Base-by-base conservation (phyloP, 2,888 invertebrate genomes). In the Tyria jacobaeae region DNA sequence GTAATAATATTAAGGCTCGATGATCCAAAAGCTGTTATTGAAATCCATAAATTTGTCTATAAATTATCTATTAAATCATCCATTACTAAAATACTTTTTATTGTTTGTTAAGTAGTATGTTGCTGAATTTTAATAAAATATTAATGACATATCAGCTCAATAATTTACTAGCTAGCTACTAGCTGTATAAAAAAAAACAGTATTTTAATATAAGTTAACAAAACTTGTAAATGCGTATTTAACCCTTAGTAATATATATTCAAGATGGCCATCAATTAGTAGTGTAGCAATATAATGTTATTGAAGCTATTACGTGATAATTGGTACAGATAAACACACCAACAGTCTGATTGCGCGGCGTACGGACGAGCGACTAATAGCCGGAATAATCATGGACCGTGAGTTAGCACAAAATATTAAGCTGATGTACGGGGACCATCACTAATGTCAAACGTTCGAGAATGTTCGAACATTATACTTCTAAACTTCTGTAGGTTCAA, bases 311-410 rank as follows among this genome's bases (percentile, higher is more conserved):
- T 64, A 54, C 49, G 1, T 52, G 64, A 66, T 73, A 75, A 75
- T 75, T 75, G 73, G 60, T 52, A 47, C 17, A 73, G 76, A 73
- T 73, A 75, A 73, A 73, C 76, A 75, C 59, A 39, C 55, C 25
- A 59, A 66, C 76, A 75, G 55, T 53, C 25, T 44, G 62, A 64
- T 75, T 57, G 69, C 63, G 69, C 53, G 59, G 54, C 47, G 48
- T 54, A 57, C 39, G 17, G 58, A 75, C 68, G 63, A 60, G 58
- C 50, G 56, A 49, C 59, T 73, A 73, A 73, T 73, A 75, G 66
- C 52, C 31, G 41, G 59, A 54, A 73, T 73, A 75, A 72, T 69
- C 73, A 66, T 58, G 57, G 27, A 72, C 51, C 27, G 48, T 50
- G 35, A 15, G 31, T 53, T 17, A 41, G 48, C 55, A 47, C 51